Base-by-base conservation (phyloP, 1,140 invertebrate species). In the Neotoxoptera formosana region DNA sequence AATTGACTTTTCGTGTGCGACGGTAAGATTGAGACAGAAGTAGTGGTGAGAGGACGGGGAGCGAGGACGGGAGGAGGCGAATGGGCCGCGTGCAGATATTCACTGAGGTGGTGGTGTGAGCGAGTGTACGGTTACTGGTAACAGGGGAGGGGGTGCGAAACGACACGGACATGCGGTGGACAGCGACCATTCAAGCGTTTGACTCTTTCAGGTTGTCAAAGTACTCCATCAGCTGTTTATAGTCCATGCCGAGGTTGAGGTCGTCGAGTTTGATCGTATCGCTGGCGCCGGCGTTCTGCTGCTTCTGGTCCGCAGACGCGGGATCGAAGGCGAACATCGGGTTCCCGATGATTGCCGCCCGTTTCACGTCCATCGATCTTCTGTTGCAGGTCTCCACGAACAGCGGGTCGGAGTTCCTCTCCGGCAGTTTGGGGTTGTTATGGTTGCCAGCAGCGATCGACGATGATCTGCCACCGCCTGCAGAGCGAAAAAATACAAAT, bases 221-320 rank as follows among this genome's bases (percentile, higher is more conserved):
- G 96, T 99, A 99, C 95, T 98, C 97, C 97, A 99, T 98, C 95
- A 99, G 98, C 96, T 99, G 98, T 95, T 99, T 98, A 95, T 99
- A 99, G 95, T 99, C 98, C 98, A 99, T 98, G 94, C 98, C 98
- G 94, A 97, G 96, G 94, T 97, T 97, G 30, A 98, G 96, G 95
- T 97, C 97, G 95, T 98, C 97, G 93, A 98, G 95, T 86, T 96
- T 96, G 48, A 95, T 94, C 17, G 97, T 96, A 90, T 96, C 95
- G 1, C 67, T n/a, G 20, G n/a, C n/a, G 47, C 41, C 41, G 2
- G n/a, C 30, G 34, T 92, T 92, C 67, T 92, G 67, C 0, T 53
- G 76, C 17, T 92, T 81, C 34, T 83, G 67, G 21, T 83, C 45
- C 97, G n/a, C 98, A 97, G 94, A 98, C 97, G 81, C 97, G 98